These are phyloP conservation scores for Belgica antarctica DNA, from an alignment of 2,888 invertebrate genomes.

Conservation along the genomic window DNA sequence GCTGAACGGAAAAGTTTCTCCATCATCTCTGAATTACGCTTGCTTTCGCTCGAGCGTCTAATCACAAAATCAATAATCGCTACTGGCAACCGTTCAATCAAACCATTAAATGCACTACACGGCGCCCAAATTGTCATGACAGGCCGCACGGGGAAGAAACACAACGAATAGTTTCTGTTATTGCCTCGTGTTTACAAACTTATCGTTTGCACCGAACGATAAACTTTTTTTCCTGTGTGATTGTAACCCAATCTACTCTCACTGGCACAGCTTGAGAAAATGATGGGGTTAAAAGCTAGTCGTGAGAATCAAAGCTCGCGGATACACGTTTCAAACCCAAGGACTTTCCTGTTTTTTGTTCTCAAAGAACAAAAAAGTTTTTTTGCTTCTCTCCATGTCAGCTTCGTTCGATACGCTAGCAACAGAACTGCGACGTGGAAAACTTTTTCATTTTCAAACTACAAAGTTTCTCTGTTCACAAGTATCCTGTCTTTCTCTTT, in stretches of 20 bases:
- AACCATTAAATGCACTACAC: conserved; percentile 5
- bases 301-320: not conserved
- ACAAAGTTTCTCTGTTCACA: no score
- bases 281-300: no score
- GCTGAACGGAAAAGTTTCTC: conserved; percentile 1
- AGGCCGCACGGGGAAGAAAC: not conserved
- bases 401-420: not conserved
- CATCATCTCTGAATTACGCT: not conserved
- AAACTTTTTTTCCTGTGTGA: not conserved
- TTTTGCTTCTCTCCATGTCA: no score
- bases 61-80: conserved; percentile 21
- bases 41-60: no score
- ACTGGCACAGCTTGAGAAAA: no score
- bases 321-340: not conserved
- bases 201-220: no score
- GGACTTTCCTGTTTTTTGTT: no score
- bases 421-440: no score
- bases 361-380: no score
- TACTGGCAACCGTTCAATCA: conserved; percentile 33
- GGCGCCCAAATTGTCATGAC: not conserved
- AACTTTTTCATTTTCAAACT: not conserved
- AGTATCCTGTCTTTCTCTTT: not conserved
- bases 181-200: conserved; percentile 6
- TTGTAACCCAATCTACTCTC: no score
- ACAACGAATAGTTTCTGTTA: not conserved